Conservation (phyloP, 1,140 invertebrate species). For the Adelges cooleyi region DNA sequence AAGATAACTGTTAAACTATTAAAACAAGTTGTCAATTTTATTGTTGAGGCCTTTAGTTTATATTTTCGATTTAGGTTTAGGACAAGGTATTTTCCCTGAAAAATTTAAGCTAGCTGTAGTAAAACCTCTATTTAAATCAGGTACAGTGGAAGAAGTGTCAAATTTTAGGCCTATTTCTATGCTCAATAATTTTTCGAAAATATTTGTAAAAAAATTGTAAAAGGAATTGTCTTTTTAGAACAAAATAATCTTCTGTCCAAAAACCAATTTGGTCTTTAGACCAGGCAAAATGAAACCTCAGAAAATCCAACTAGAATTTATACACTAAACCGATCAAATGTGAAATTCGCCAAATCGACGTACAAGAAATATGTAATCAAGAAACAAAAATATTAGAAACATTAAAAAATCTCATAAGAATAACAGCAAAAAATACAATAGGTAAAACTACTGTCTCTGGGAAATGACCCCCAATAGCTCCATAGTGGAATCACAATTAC, state of each 20-base stretch:
- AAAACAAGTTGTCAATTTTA: neutral
- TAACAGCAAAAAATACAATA: too few species aligned
- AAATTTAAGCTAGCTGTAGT: neutral
- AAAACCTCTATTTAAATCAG: constrained; percentile 9
- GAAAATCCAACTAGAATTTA: too few species aligned
- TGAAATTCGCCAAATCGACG: too few species aligned
- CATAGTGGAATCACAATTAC: too few species aligned
- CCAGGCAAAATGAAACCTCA: neutral
- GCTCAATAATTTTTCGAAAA: neutral
- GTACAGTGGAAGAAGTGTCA: neutral
- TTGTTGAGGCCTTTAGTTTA: neutral
- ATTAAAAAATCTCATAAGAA: too few species aligned
- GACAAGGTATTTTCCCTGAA: neutral
- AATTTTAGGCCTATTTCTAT: constrained; percentile 15
- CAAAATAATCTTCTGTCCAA: constrained; percentile 1
- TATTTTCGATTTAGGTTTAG: neutral
- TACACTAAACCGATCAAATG: too few species aligned
- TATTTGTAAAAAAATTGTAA: constrained; percentile 27
- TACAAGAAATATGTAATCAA: too few species aligned
- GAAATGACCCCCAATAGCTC: too few species aligned
- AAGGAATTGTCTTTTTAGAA: constrained; percentile 12
- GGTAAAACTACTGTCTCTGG: too few species aligned
- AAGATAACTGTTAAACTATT: neutral
- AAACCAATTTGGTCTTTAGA: constrained; percentile 27
- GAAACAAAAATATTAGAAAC: too few species aligned